Percentiles rank a stretch among this genome's conserved stretches.
These are phyloP conservation scores for Drosophila santomea DNA, from an alignment of 1,140 invertebrate genomes.

Conservation along the genomic window DNA sequence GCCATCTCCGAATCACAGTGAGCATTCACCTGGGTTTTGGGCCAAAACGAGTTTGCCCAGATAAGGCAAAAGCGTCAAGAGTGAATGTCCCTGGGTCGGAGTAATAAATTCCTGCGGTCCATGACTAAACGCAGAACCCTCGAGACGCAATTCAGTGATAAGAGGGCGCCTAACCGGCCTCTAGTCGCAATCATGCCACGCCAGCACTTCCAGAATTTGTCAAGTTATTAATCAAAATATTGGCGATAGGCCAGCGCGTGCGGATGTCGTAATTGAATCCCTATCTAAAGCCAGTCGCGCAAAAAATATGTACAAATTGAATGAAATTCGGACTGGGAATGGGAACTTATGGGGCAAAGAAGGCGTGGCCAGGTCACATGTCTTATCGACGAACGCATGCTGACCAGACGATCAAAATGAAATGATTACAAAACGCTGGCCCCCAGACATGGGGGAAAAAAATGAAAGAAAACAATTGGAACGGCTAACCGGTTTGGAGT, in stretches of 20 bases:
- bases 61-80: constrained; percentile 25
- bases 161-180: constrained; percentile 35
- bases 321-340: constrained; percentile 21
- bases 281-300: constrained; percentile 30
- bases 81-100: constrained; percentile 28
- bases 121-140: constrained; percentile 34
- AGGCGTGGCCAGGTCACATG: constrained; percentile 42
- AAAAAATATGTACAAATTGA: constrained; percentile 33
- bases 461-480: constrained; percentile 17
- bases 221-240: constrained; percentile 57
- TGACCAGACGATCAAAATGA: constrained; percentile 23
- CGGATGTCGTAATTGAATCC: constrained; percentile 47
- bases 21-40: constrained; percentile 17
- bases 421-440: constrained; percentile 45
- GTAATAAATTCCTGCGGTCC: constrained; percentile 33
- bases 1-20: constrained; percentile 31
- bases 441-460: constrained; percentile 8
- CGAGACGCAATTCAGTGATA: constrained; percentile 21
- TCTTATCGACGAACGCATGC: constrained; percentile 32
- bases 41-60: constrained; percentile 6
- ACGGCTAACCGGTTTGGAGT: constrained; percentile 55
- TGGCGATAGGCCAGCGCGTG: constrained; percentile 56
- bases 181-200: constrained; percentile 41
- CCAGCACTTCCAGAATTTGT: constrained; percentile 33
- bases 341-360: constrained; percentile 23